Conservation (phyloP, 2,888 invertebrate species). For the Microctonus hyperodae region DNA sequence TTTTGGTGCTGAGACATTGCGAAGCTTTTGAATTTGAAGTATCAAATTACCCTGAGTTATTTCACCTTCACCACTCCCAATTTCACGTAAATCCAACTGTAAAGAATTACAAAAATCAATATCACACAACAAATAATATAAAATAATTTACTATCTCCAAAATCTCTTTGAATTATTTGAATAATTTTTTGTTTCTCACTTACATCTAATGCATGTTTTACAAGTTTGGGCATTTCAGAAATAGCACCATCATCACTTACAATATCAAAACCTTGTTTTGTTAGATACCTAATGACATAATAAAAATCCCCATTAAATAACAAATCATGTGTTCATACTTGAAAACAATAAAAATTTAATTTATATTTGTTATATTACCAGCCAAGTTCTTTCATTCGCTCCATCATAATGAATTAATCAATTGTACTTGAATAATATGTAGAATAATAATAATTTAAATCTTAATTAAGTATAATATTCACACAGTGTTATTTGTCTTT, state of each 20-base stretch:
- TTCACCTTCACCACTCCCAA: conserved; percentile 70
- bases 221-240: conserved; percentile 70
- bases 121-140: conserved; percentile 4
- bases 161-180: too few relatives aligned
- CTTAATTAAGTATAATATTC: not conserved
- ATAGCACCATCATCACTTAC: conserved; percentile 72
- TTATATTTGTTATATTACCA: conserved; percentile 67
- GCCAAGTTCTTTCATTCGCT: conserved; percentile 72
- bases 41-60: conserved; percentile 66
- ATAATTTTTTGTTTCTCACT: too few relatives aligned
- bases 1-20: conserved; percentile 91
- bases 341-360: conserved; percentile 5
- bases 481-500: not conserved
- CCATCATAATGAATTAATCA: too few relatives aligned
- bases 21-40: conserved; percentile 86
- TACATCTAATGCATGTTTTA: conserved; percentile 76
- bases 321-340: conserved; percentile 21
- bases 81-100: conserved; percentile 80
- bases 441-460: not conserved
- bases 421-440: not conserved
- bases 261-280: conserved; percentile 74
- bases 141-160: conserved; percentile 28
- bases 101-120: too few relatives aligned
- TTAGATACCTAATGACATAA: conserved; percentile 70
- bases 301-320: conserved; percentile 17